Conservation (phyloP, 2,113 vertebrate species). For the Ameiurus melas region DNA sequence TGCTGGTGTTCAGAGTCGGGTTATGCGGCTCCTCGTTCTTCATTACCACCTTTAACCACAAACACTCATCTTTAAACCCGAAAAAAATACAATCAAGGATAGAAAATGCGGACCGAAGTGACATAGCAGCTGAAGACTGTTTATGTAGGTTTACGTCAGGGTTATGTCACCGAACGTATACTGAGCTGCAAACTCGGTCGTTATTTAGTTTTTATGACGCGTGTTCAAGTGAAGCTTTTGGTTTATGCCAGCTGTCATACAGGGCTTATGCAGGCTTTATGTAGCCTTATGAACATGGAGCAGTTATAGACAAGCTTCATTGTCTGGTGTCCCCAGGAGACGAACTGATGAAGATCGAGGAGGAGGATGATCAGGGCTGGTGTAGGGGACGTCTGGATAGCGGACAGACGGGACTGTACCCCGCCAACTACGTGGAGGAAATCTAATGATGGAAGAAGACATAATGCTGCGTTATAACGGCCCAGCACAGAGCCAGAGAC, state of each 20-base stretch:
- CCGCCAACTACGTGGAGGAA: constrained; percentile 96
- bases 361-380: constrained; percentile 98
- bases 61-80: background rate
- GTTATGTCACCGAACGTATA: background rate
- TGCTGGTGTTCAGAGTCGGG: background rate
- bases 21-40: background rate
- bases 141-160: background rate
- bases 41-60: background rate
- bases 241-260: background rate
- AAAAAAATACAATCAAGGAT: background rate
- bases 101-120: background rate
- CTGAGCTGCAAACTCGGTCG: background rate
- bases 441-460: constrained; percentile 77
- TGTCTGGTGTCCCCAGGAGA: constrained; percentile 77
- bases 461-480: constrained; percentile 67
- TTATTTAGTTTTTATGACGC: background rate
- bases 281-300: background rate
- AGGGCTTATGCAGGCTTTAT: background rate
- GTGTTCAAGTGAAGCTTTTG: background rate
- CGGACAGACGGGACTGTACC: constrained; percentile 92
- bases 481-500: constrained; percentile 77
- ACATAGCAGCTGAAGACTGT: background rate
- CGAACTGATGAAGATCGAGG: constrained; percentile 92
- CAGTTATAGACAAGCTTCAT: background rate
- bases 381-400: constrained; percentile 95